These are phyloP conservation scores for Syngnathus scovelli DNA, from an alignment of 2,113 vertebrate genomes.

Conservation along the genomic window DNA sequence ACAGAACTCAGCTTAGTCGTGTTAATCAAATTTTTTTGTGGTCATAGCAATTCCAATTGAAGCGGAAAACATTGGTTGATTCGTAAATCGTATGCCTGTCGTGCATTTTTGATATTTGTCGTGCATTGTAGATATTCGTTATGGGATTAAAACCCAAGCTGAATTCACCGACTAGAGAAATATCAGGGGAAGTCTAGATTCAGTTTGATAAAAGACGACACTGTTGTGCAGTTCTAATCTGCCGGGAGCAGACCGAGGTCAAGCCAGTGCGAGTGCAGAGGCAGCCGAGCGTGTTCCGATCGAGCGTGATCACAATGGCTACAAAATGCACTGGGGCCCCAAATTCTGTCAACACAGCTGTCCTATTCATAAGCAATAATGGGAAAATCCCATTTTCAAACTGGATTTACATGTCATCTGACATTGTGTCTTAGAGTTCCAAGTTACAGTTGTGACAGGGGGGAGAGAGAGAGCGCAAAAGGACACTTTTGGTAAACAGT, in stretches of 20 bases:
- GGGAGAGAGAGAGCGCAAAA: slow-evolving; percentile 9
- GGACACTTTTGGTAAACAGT: not conserved
- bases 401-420: slow-evolving; percentile 27
- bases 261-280: slow-evolving; percentile 62
- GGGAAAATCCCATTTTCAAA: slow-evolving; percentile 45
- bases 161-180: not conserved
- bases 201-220: slow-evolving; percentile 33
- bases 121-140: not conserved
- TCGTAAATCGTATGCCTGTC: too few species aligned
- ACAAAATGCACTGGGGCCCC: slow-evolving; percentile 64
- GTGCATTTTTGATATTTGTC: too few species aligned
- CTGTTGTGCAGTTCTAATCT: slow-evolving; percentile 44
- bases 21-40: too few species aligned
- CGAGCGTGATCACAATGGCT: slow-evolving; percentile 71
- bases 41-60: too few species aligned
- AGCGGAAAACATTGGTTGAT: too few species aligned
- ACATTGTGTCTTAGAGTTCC: slow-evolving; percentile 13
- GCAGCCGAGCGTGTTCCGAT: slow-evolving; percentile 66
- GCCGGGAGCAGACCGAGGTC: slow-evolving; percentile 63
- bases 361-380: slow-evolving; percentile 58
- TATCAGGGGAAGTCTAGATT: slow-evolving; percentile 5
- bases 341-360: slow-evolving; percentile 76
- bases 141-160: not conserved
- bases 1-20: too few species aligned
- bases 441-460: not conserved